phyloP scores from a whole-genome alignment of 2,113 vertebrate genomes.

The Columba janthina region DNA sequence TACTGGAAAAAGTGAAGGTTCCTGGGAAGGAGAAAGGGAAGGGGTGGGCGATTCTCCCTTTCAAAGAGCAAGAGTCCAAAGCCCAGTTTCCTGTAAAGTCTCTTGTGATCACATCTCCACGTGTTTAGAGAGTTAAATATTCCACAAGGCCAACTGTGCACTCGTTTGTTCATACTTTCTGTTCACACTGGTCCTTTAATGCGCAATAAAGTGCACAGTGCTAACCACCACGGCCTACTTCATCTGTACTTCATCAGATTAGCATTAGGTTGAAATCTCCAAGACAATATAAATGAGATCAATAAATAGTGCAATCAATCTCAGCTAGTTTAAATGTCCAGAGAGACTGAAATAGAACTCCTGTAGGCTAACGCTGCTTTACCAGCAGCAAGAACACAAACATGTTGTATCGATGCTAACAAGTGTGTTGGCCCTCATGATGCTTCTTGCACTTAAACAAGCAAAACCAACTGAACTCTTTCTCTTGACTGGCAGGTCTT shows the following conservation, averaged over 20 bases:
- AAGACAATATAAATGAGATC: slow-evolving; percentile 40
- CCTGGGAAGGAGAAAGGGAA: slow-evolving; percentile 57
- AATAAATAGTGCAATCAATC: slow-evolving; percentile 20
- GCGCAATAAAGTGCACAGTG: neutral
- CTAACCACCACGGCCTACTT: slow-evolving; percentile 10
- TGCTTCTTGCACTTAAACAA: neutral
- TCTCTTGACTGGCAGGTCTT: neutral
- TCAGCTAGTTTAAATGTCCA: neutral
- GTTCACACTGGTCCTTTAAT: neutral
- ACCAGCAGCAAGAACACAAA: neutral
- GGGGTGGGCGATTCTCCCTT: slow-evolving; percentile 39
- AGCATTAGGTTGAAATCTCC: slow-evolving; percentile 28
- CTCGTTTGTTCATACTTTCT: neutral
- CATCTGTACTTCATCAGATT: slow-evolving; percentile 45
- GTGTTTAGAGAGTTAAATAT: neutral
- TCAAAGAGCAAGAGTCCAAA: neutral
- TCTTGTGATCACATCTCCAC: neutral
- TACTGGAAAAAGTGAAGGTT: slow-evolving; percentile 22
- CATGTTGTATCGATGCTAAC: neutral
- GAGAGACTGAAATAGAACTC: neutral
- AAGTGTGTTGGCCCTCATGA: rapidly evolving
- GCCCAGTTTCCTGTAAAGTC: neutral
- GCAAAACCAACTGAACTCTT: neutral
- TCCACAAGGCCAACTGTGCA: neutral
- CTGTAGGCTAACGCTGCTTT: neutral